Percentiles rank a stretch among this genome's conserved stretches.
These are phyloP conservation scores for Crax fasciolata DNA, from an alignment of 2,797 vertebrate species.

Conservation along the genomic window DNA sequence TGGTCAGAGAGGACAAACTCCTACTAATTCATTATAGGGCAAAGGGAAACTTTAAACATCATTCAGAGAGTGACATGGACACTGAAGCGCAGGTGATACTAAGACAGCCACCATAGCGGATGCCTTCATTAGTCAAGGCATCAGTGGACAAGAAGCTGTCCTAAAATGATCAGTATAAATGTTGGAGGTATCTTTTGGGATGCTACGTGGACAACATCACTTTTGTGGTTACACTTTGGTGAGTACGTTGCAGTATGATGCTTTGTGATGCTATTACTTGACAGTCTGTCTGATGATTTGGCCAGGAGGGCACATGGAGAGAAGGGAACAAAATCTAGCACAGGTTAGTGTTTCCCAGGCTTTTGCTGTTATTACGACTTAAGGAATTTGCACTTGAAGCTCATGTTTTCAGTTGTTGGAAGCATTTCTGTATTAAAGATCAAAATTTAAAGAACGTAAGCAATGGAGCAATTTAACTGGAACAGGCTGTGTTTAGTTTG, in stretches of 20 bases:
- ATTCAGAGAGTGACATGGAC: background rate
- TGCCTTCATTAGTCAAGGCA: background rate
- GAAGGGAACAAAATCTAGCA: background rate
- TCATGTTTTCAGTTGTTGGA: background rate
- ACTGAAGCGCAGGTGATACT: background rate
- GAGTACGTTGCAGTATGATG: background rate
- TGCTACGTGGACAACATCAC: background rate
- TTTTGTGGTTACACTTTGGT: background rate
- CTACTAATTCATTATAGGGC: background rate
- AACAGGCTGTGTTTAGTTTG: background rate
- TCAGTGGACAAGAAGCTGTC: background rate
- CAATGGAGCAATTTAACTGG: background rate
- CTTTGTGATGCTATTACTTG: background rate
- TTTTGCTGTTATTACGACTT: background rate
- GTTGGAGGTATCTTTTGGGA: background rate
- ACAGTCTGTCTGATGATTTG: background rate
- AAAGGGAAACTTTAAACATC: background rate
- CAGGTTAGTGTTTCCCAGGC: background rate
- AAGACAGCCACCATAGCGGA: background rate
- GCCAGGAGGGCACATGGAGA: fast-evolving
- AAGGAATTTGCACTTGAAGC: background rate
- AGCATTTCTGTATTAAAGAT: background rate
- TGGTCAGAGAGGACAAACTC: background rate
- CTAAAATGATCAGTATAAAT: background rate
- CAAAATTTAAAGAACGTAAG: conserved; percentile 1